Conservation (phyloP, 2,113 vertebrate species). For the Irena cyanogastra region DNA sequence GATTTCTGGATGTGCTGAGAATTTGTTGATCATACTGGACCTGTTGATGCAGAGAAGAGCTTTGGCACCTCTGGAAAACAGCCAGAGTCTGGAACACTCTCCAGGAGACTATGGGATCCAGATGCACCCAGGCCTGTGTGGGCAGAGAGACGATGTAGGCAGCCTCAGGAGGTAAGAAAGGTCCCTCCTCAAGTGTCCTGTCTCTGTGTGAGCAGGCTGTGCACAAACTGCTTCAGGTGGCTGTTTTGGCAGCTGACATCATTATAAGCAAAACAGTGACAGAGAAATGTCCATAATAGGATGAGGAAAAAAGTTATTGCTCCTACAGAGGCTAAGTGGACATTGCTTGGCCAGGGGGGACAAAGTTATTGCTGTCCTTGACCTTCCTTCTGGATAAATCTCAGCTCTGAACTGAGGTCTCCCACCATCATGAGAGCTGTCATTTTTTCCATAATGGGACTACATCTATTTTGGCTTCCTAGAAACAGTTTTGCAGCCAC, state of each 20-base stretch:
- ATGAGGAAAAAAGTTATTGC: not conserved
- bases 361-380: not conserved
- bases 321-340: not conserved
- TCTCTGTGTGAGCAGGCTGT: not conserved
- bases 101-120: fast-evolving
- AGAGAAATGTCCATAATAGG: not conserved
- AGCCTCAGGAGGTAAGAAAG: not conserved
- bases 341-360: not conserved
- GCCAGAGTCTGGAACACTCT: not conserved
- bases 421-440: not conserved
- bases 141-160: not conserved
- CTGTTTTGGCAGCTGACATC: not conserved
- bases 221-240: not conserved
- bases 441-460: not conserved
- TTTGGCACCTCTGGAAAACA: not conserved
- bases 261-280: not conserved
- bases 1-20: not conserved
- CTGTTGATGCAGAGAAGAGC: not conserved
- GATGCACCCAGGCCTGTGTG: fast-evolving
- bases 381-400: not conserved
- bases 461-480: not conserved
- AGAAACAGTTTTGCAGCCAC: not conserved
- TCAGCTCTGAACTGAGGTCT: not conserved
- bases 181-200: not conserved
- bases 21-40: not conserved